phyloP scores from a whole-genome alignment of 2,113 vertebrate genomes.

The Pseudolaguvia tuberculata region DNA sequence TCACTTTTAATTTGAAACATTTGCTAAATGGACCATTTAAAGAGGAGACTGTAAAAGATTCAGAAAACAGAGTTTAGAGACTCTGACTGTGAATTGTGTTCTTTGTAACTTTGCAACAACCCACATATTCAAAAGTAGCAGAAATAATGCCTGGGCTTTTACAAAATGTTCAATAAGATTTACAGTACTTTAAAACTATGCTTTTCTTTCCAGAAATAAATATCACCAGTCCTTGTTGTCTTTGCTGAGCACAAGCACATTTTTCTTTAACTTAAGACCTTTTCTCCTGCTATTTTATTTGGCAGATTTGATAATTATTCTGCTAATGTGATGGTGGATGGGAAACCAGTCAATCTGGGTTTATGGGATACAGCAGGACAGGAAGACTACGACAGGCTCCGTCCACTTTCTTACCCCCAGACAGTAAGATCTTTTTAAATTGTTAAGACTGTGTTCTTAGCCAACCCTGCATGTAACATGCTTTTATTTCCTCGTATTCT shows the following conservation, averaged over 20 bases:
- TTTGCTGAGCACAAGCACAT: not conserved
- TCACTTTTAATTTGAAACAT: not conserved
- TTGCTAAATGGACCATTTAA: not conserved
- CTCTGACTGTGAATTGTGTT: not conserved
- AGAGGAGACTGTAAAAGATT: not conserved
- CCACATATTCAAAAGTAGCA: not conserved
- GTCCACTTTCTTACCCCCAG: slow-evolving; percentile 93
- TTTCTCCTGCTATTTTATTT: not conserved
- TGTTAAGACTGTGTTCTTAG: too few species aligned
- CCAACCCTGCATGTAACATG: slow-evolving; percentile 37
- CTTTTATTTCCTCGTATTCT: not conserved
- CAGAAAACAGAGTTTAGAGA: not conserved
- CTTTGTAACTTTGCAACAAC: not conserved
- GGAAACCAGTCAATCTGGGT: slow-evolving; percentile 93
- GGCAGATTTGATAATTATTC: slow-evolving; percentile 95
- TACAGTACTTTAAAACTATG: not conserved
- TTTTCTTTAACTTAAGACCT: not conserved
- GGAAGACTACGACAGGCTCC: slow-evolving; percentile 94
- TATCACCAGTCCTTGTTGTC: not conserved
- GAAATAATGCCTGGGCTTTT: not conserved
- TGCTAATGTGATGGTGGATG: slow-evolving; percentile 98
- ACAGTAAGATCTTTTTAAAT: slow-evolving; percentile 71
- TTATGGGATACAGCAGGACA: slow-evolving; percentile 97
- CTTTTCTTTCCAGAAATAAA: not conserved
- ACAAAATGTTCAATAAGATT: too few species aligned